Evolutionary conservation across 2,113 vertebrate species (phyloP).

Genomic region (Origma solitaria): DNA sequence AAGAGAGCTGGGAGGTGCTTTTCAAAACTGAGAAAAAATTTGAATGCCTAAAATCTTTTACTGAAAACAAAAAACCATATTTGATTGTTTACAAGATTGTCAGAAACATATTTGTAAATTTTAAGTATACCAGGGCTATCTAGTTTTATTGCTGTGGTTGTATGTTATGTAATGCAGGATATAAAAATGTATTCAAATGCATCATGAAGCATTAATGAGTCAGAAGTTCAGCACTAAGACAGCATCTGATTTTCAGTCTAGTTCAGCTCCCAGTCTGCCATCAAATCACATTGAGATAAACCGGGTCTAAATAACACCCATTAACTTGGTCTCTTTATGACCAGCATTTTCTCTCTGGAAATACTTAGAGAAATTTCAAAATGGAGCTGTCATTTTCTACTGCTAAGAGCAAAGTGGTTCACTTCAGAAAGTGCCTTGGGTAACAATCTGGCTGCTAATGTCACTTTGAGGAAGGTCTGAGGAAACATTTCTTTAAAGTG

Average conservation of each 20-base stretch:
- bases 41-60: not conserved
- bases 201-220: not conserved
- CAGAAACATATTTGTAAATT: not conserved
- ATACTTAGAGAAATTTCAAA: not conserved
- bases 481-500: not conserved
- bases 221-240: not conserved
- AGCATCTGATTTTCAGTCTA: not conserved
- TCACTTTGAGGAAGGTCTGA: not conserved
- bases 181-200: not conserved
- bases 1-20: not conserved
- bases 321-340: not conserved
- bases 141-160: not conserved
- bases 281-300: not conserved
- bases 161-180: not conserved
- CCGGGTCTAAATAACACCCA: not conserved
- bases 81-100: not conserved
- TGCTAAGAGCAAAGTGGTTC: not conserved
- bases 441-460: not conserved
- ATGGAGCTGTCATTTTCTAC: not conserved
- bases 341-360: not conserved
- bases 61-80: not conserved
- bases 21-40: not conserved
- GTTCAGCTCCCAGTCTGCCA: not conserved
- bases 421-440: not conserved
- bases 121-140: not conserved